Base-by-base conservation (phyloP, 2,113 vertebrate species). In the Caranx melampygus region DNA sequence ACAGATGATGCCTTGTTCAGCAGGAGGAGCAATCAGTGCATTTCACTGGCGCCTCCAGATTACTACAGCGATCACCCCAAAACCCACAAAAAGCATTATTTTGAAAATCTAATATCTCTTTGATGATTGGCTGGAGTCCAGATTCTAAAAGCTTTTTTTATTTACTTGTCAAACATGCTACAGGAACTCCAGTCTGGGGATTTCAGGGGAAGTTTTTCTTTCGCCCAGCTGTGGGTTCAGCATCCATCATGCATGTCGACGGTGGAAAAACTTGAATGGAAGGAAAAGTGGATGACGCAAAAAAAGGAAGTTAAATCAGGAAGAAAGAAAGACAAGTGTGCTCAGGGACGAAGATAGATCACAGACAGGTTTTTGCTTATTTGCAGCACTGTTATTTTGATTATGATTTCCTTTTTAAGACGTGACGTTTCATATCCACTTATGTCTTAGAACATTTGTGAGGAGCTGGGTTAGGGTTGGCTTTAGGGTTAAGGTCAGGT, bases 201-300 rank as follows among this genome's bases (percentile, higher is more conserved):
- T 64, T 83, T 82, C 33, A 62, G 63, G 26, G 75, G 78, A 90
- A 64, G 57, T 86, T 84, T 80, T 80, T 81, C 64, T 67, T 82
- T 82, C 20, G 20, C 61, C 11, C 82, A 79, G 79, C 79, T 85
- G 84, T 16, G 20, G 57, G 18, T 70, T n/a, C 35, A 57, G 52
- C 16, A 7, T 15, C 49, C 63, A 52, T 57, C 68, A 2, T 61
- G 47, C 14, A 33, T 59, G 33, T 59, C 66, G 72, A 79, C 6
- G 37, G 26, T 66, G 63, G 26, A 95, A 92, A 90, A 83, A 81
- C 66, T 55, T 93, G 88, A 95, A 94, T 92, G 88, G 92, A 93
- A 94, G 93, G 92, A 86, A 94, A 94, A 93, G 87, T 92, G 82
- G 87, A 90, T 60, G 57, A 79, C 34, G 59, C 52, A 68, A 67